Conservation (phyloP, 2,797 vertebrate genomes). For the Urocyon cinereoargenteus region DNA sequence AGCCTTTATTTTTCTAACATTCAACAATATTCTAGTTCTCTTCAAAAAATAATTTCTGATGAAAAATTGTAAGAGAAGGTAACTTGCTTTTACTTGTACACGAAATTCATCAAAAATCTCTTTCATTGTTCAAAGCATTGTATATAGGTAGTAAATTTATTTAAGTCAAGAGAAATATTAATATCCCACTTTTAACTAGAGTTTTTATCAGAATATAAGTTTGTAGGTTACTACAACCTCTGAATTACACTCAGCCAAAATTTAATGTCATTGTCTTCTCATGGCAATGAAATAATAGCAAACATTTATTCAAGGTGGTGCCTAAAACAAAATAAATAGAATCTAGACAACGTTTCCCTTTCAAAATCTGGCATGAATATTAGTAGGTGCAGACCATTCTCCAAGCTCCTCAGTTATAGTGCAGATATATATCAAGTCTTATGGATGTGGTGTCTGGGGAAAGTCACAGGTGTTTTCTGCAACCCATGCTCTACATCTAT, state of each 20-base stretch:
- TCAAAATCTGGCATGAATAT: not conserved
- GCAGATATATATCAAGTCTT: not conserved
- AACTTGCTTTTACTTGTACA: not conserved
- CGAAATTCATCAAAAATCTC: constrained; percentile 12
- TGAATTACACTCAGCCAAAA: not conserved
- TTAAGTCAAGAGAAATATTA: constrained; percentile 40
- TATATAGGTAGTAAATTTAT: not conserved
- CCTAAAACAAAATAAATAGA: constrained; percentile 2
- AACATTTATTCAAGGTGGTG: not conserved
- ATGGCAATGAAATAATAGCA: not conserved
- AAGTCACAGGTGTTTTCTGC: not conserved
- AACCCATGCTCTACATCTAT: not conserved
- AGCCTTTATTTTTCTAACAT: constrained; percentile 36
- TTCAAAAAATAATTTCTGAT: not conserved
- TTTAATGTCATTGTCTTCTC: constrained; percentile 7
- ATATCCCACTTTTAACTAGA: not conserved
- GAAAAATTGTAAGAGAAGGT: not conserved
- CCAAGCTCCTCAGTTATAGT: not conserved
- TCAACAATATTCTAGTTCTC: not conserved
- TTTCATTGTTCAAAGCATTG: not conserved
- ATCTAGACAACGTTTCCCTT: not conserved
- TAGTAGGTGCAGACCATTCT: not conserved
- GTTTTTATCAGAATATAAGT: not conserved
- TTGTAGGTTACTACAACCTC: not conserved
- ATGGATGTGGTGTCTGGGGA: not conserved